phyloP scores from a whole-genome alignment of 1,140 invertebrate genomes.

The Ruditapes philippinarum region DNA sequence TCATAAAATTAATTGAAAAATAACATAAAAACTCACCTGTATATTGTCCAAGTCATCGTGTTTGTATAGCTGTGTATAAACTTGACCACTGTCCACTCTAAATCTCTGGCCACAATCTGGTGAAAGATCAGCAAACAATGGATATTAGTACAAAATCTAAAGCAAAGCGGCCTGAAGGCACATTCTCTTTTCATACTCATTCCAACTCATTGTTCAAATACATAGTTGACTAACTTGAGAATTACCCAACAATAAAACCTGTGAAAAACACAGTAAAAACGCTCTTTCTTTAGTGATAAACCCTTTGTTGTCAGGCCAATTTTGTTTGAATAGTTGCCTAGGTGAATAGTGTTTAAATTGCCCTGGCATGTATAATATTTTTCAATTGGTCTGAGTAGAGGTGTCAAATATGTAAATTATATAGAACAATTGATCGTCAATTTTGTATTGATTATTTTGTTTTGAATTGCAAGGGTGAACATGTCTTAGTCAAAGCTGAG shows the following conservation, averaged over 20 bases:
- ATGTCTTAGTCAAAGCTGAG: neutral
- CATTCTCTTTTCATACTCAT: neutral
- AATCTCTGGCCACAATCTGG: conserved; percentile 40
- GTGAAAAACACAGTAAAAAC: conserved; percentile 51
- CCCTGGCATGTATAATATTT: neutral
- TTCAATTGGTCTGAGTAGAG: conserved; percentile 10
- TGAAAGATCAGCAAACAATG: conserved; percentile 44
- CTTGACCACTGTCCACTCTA: conserved; percentile 51
- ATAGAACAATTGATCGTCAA: neutral
- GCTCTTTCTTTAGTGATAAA: conserved; percentile 27
- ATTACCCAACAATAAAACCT: conserved; percentile 49
- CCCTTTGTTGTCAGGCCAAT: conserved; percentile 18
- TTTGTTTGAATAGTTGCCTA: conserved; percentile 32
- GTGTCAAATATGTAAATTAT: conserved; percentile 10
- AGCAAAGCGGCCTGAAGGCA: neutral
- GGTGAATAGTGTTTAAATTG: conserved; percentile 48
- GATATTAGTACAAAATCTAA: conserved; percentile 47
- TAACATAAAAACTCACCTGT: conserved; percentile 49
- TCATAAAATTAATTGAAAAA: conserved; percentile 20
- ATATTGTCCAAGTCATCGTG: neutral
- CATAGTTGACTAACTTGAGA: conserved; percentile 28
- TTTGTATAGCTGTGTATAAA: conserved; percentile 31
- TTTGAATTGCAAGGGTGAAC: neutral
- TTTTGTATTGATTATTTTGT: conserved; percentile 1
- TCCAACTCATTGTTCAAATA: conserved; percentile 41